Percentiles rank a stretch among this genome's conserved stretches.
These are phyloP conservation scores for Xenopus petersii DNA, from an alignment of 2,797 vertebrate species.

Conservation along the genomic window DNA sequence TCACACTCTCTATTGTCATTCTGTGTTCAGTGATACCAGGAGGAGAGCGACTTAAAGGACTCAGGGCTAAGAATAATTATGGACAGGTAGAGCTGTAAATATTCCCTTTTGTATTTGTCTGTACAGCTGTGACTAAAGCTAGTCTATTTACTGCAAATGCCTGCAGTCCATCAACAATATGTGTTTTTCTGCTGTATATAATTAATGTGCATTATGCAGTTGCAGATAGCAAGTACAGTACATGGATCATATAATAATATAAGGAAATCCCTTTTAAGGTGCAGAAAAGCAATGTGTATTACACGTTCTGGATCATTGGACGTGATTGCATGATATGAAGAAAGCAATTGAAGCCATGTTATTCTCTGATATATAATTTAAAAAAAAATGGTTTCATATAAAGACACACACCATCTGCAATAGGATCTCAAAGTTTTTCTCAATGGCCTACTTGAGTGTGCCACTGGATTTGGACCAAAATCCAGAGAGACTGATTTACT, in stretches of 20 bases:
- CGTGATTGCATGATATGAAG: neutral
- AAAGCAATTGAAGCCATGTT: neutral
- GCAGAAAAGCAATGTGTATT: neutral
- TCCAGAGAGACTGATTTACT: too few relatives aligned
- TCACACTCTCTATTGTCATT: slow-evolving; percentile 10
- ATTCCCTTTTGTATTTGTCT: slow-evolving; percentile 16
- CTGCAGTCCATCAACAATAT: neutral
- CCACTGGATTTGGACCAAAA: too few relatives aligned
- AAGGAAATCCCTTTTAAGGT: neutral
- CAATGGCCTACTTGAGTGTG: too few relatives aligned
- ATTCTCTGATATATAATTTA: neutral
- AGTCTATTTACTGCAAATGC: neutral
- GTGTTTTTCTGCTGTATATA: neutral
- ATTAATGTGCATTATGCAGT: neutral
- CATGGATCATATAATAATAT: neutral
- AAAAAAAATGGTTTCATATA: neutral
- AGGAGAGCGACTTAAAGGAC: neutral
- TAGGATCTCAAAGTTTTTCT: too few relatives aligned
- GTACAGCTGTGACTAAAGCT: neutral
- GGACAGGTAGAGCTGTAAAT: slow-evolving; percentile 20
- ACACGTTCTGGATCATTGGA: neutral
- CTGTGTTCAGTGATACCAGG: neutral
- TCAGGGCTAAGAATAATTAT: slow-evolving; percentile 9
- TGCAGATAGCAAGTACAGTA: neutral
- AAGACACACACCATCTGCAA: neutral